Conservation (phyloP, 2,113 vertebrate species). For the Daubentonia madagascariensis region DNA sequence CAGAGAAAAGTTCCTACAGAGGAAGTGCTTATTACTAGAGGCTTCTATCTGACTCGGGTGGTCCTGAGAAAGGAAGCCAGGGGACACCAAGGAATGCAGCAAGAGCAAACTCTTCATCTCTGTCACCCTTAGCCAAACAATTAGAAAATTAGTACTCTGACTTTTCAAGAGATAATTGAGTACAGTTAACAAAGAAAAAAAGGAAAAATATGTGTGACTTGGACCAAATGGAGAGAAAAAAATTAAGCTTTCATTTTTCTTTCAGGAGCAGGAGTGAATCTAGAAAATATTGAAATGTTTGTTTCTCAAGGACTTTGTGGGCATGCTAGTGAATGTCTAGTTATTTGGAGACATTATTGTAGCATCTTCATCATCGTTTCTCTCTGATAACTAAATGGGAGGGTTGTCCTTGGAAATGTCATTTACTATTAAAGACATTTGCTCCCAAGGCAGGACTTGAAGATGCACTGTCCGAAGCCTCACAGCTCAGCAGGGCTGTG, state of each 20-base stretch:
- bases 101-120: not conserved
- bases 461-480: not conserved
- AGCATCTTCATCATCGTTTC: not conserved
- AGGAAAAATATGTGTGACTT: not conserved
- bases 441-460: not conserved
- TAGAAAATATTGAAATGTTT: not conserved
- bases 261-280: not conserved
- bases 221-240: not conserved
- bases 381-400: not conserved
- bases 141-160: not conserved
- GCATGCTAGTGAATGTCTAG: not conserved
- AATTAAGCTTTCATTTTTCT: not conserved
- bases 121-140: not conserved
- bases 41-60: not conserved
- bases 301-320: not conserved
- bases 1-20: no score
- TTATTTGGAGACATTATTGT: not conserved
- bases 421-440: not conserved
- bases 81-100: not conserved
- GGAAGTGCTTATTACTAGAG: no score
- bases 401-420: not conserved
- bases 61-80: not conserved
- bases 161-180: not conserved
- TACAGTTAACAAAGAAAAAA: not conserved
- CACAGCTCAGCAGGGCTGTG: rapidly evolving